A percentile compares a stretch with the other conserved stretches of the same genome.
These are phyloP conservation scores for Trichacis sp. DNA, from an alignment of 2,888 invertebrate species.

Conservation along the genomic window DNA sequence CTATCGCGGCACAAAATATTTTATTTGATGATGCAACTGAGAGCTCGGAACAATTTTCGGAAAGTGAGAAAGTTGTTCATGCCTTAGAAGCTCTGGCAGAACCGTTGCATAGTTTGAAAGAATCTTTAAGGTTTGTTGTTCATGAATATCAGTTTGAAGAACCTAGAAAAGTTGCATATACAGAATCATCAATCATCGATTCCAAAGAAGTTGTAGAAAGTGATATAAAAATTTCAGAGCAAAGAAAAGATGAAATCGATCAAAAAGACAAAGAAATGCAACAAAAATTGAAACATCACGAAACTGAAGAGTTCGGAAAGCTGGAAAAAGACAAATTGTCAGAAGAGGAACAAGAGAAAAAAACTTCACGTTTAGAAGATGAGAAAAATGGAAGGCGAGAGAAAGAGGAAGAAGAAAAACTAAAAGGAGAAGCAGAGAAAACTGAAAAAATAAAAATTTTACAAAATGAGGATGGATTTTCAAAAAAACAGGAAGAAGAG, in stretches of 20 bases:
- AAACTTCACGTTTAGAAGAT: constrained; percentile 35
- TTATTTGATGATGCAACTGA: constrained; percentile 26
- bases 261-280: background rate
- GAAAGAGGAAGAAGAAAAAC: no score
- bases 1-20: constrained; percentile 23
- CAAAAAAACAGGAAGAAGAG: background rate
- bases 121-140: constrained; percentile 45
- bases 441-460: background rate
- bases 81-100: constrained; percentile 33
- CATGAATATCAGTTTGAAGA: constrained; percentile 37
- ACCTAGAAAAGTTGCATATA: constrained; percentile 23
- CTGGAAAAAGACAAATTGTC: constrained; percentile 6
- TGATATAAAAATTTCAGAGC: no score
- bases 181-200: no score
- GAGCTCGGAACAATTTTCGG: constrained; percentile 7
- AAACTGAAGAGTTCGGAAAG: background rate
- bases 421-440: no score
- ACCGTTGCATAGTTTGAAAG: constrained; percentile 43
- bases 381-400: constrained; percentile 30
- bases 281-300: background rate
- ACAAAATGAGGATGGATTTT: background rate
- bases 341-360: no score
- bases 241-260: background rate
- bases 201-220: constrained; percentile 28
- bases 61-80: constrained; percentile 14